Evolutionary conservation across 1,140 invertebrate genomes (phyloP).

Genomic region (Condylostylus longicornis): DNA sequence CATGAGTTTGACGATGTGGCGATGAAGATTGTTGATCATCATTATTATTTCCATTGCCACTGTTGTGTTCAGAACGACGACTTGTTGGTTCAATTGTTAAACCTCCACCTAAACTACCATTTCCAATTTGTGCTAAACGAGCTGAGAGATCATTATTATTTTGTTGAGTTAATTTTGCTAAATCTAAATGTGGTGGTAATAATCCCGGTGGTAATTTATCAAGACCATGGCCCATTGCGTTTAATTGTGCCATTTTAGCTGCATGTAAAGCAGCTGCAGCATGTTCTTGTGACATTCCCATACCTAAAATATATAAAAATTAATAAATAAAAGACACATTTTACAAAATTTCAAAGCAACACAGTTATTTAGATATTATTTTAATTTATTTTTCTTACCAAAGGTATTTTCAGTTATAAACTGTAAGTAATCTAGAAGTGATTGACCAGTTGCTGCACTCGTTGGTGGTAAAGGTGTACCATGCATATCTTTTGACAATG

Average conservation of each 20-base stretch:
- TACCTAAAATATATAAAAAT: conserved; percentile 17
- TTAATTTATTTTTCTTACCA: conserved; percentile 26
- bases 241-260: conserved; percentile 54
- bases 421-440: conserved; percentile 67
- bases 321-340: neutral
- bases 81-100: conserved; percentile 6
- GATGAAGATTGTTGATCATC: neutral
- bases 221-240: conserved; percentile 46
- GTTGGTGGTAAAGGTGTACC: conserved; percentile 27
- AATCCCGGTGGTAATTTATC: conserved; percentile 30
- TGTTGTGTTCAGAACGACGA: neutral
- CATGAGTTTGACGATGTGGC: neutral
- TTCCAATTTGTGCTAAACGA: conserved; percentile 6
- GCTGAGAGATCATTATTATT: conserved; percentile 8
- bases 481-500: conserved; percentile 22
- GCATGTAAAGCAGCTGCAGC: conserved; percentile 43
- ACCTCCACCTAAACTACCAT: conserved; percentile 3
- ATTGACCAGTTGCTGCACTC: conserved; percentile 43
- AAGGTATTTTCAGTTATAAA: conserved; percentile 68
- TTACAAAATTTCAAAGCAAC: neutral
- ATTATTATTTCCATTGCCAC: neutral
- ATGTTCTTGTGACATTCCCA: conserved; percentile 39
- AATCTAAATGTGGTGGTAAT: conserved; percentile 25
- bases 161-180: conserved; percentile 18
- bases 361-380: neutral